Conservation (phyloP, 2,113 vertebrate genomes). For the Zootoca vivipara region DNA sequence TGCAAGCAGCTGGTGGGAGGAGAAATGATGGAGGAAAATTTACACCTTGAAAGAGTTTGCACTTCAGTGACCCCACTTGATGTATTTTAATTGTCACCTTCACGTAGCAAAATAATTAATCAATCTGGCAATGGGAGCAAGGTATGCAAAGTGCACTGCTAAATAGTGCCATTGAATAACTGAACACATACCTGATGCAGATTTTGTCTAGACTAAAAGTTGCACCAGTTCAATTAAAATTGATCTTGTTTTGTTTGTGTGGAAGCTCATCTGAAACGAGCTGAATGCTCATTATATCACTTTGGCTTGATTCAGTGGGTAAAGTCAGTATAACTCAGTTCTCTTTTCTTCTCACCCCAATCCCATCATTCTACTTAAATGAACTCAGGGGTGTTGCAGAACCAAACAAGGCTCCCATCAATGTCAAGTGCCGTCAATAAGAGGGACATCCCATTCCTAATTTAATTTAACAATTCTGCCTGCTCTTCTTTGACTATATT, state of each 20-base stretch:
- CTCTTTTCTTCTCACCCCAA: neutral
- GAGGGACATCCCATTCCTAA: neutral
- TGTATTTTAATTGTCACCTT: conserved; percentile 6
- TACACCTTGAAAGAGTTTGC: conserved; percentile 15
- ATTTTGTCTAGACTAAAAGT: neutral
- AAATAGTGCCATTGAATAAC: neutral
- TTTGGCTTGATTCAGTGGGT: neutral
- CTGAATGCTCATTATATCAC: neutral
- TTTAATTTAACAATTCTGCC: neutral
- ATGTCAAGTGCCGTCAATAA: neutral
- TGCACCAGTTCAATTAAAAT: conserved; percentile 27
- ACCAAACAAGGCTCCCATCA: neutral
- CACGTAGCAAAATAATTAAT: neutral
- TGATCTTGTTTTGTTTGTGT: conserved; percentile 39
- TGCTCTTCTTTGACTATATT: neutral
- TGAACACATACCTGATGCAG: neutral
- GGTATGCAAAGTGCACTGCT: neutral
- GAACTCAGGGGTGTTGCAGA: neutral
- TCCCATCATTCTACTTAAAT: neutral
- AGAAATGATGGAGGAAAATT: conserved; percentile 21
- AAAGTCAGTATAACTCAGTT: neutral
- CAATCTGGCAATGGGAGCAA: neutral
- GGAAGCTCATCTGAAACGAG: conserved; percentile 11
- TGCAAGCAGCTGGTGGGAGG: conserved; percentile 29
- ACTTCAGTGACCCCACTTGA: conserved; percentile 11